Conservation (phyloP, 2,113 vertebrate genomes). For the Dipodomys stephensi region DNA sequence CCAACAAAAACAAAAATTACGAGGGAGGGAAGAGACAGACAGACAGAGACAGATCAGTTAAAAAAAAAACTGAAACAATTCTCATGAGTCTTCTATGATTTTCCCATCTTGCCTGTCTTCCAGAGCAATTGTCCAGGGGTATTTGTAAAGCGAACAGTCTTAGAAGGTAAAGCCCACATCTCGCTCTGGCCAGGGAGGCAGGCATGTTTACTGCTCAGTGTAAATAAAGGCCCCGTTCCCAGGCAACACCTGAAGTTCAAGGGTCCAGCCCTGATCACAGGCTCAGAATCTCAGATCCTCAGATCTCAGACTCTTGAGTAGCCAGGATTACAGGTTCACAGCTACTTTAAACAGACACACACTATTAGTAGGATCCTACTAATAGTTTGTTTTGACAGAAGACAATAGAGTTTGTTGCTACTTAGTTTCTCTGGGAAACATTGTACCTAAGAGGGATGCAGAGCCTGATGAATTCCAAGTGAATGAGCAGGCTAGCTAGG, state of each 20-base stretch:
- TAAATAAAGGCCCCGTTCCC: neutral
- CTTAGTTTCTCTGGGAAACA: constrained; percentile 28
- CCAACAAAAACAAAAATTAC: too few species aligned
- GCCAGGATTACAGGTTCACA: too few species aligned
- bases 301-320: too few species aligned
- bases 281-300: too few species aligned
- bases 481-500: neutral
- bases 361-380: neutral
- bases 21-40: too few species aligned
- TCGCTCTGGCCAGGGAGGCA: neutral
- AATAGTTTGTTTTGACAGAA: constrained; percentile 5
- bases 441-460: neutral
- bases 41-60: too few species aligned
- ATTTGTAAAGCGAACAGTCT: neutral
- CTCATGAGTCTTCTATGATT: neutral
- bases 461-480: neutral
- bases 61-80: too few species aligned
- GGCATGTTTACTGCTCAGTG: neutral
- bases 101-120: neutral
- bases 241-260: neutral
- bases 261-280: too few species aligned
- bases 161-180: neutral
- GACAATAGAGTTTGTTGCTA: neutral
- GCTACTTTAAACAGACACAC: too few species aligned
- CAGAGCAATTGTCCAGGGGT: neutral